A percentile compares a stretch with the other conserved stretches of the same genome.
Evolutionary conservation across 2,797 vertebrate genomes (phyloP).

Genomic region (Rhyacichthys aspro): DNA sequence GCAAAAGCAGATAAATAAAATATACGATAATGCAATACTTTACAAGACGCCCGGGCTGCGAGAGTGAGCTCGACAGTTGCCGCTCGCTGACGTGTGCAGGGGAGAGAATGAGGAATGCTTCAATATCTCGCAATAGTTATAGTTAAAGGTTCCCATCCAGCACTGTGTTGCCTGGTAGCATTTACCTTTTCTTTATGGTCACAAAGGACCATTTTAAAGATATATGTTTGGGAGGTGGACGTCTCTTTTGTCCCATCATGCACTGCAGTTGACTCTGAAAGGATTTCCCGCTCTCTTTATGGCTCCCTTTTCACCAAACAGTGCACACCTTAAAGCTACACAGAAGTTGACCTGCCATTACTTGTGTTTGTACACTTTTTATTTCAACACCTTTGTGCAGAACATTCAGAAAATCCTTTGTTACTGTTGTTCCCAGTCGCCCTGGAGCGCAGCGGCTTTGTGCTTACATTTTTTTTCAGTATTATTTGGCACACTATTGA

Average conservation of each 20-base stretch:
- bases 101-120: slow-evolving; percentile 49
- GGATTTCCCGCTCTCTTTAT: slow-evolving; percentile 26
- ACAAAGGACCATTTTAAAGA: slow-evolving; percentile 36
- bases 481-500: too few relatives aligned
- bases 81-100: slow-evolving; percentile 12
- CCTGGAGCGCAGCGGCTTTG: too few relatives aligned
- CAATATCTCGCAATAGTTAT: slow-evolving; percentile 39
- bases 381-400: not conserved
- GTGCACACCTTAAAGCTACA: slow-evolving; percentile 18
- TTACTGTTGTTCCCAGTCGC: not conserved
- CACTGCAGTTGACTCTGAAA: slow-evolving; percentile 29
- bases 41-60: slow-evolving; percentile 17
- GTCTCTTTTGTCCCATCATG: slow-evolving; percentile 35
- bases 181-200: slow-evolving; percentile 39
- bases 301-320: slow-evolving; percentile 10
- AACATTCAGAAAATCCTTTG: not conserved
- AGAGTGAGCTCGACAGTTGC: slow-evolving; percentile 46
- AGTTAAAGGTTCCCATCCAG: slow-evolving; percentile 38
- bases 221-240: slow-evolving; percentile 25
- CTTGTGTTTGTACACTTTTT: not conserved
- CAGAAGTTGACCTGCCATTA: slow-evolving; percentile 5
- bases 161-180: slow-evolving; percentile 16
- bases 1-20: slow-evolving; percentile 63
- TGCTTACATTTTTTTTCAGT: too few relatives aligned
- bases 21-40: slow-evolving; percentile 46